phyloP scores from a whole-genome alignment of 2,113 vertebrate genomes.

The Hoplias malabaricus region DNA sequence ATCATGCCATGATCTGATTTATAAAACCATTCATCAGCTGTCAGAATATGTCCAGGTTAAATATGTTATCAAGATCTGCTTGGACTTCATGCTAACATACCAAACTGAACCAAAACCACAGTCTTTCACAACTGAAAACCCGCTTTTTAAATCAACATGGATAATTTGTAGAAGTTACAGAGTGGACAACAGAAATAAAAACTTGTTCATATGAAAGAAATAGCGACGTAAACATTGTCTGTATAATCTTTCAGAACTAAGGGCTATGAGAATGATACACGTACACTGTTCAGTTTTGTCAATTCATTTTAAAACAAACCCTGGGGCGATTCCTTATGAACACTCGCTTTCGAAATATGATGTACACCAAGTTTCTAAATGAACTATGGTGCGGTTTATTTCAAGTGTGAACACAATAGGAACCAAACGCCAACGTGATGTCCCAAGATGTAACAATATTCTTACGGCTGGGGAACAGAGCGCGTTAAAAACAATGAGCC shows the following conservation, averaged over 20 bases:
- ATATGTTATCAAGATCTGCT: neutral
- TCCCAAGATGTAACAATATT: too few relatives aligned
- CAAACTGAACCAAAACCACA: neutral
- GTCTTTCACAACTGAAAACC: neutral
- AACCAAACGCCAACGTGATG: too few relatives aligned
- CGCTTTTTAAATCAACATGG: neutral
- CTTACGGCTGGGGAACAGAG: too few relatives aligned
- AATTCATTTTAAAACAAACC: too few relatives aligned
- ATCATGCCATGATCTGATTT: neutral
- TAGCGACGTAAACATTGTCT: neutral
- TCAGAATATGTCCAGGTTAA: neutral
- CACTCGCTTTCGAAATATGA: too few relatives aligned
- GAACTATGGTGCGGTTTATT: too few relatives aligned
- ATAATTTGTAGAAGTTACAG: conserved; percentile 13
- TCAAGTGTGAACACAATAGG: too few relatives aligned
- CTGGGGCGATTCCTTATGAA: too few relatives aligned
- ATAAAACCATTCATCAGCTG: neutral
- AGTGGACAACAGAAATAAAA: neutral
- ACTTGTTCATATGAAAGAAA: neutral
- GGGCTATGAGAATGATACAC: neutral
- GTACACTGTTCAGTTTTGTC: too few relatives aligned
- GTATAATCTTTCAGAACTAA: neutral
- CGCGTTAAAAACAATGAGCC: too few relatives aligned
- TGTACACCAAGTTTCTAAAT: too few relatives aligned
- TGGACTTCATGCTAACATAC: neutral